These are phyloP conservation scores for Dicyrtoma fusca DNA, from an alignment of 2,888 invertebrate genomes.

Conservation along the genomic window DNA sequence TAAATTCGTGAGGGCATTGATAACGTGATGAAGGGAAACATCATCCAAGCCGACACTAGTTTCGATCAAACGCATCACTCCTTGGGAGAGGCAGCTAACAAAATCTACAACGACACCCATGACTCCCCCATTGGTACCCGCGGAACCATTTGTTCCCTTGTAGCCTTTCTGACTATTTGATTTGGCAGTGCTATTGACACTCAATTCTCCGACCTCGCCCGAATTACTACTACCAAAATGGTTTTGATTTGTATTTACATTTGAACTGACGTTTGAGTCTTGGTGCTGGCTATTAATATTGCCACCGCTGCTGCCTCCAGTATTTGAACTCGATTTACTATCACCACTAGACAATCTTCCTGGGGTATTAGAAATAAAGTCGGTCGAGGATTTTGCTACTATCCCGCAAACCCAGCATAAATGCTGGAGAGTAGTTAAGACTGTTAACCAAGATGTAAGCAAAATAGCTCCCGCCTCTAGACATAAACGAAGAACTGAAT, in stretches of 20 bases:
- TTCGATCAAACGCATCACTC: slow-evolving; percentile 88
- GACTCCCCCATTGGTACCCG: slow-evolving; percentile 51
- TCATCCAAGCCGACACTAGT: slow-evolving; percentile 92
- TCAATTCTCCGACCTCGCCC: slow-evolving; percentile 35
- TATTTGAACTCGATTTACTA: slow-evolving; percentile 15
- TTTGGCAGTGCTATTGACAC: slow-evolving; percentile 27
- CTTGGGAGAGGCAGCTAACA: slow-evolving; percentile 54
- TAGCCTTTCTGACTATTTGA: slow-evolving; percentile 32
- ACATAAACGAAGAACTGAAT: slow-evolving; percentile 84
- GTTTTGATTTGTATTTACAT: slow-evolving; percentile 7
- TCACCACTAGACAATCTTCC: slow-evolving; percentile 21
- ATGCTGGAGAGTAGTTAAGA: slow-evolving; percentile 90
- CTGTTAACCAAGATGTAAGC: slow-evolving; percentile 93
- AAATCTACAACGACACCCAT: slow-evolving; percentile 56
- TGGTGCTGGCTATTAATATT: slow-evolving; percentile 3
- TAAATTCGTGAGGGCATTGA: slow-evolving; percentile 93
- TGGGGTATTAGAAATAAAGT: slow-evolving; percentile 48
- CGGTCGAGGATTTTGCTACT: slow-evolving; percentile 53
- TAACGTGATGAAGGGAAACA: slow-evolving; percentile 90
- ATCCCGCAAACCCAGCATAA: slow-evolving; percentile 57
- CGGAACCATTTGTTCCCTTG: slow-evolving; percentile 50
- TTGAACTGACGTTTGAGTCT: slow-evolving; percentile 14
- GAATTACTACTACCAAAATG: background rate
- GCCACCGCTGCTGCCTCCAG: background rate
- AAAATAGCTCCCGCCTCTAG: slow-evolving; percentile 90